Base-by-base conservation (phyloP, 2,888 invertebrate species). In the Lithophane ornitopus region DNA sequence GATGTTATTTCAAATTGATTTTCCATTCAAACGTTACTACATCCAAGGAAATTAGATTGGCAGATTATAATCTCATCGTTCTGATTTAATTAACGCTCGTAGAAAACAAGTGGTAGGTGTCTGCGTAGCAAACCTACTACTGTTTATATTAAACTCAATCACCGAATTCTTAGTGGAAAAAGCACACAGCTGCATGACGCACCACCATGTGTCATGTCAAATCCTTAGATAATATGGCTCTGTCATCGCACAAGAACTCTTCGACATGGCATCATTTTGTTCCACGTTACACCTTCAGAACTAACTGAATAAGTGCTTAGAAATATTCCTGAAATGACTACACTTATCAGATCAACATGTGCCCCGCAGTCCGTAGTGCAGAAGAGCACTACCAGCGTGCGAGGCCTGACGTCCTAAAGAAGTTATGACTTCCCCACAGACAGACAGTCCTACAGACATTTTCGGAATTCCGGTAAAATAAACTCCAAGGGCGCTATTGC, bases 1-100 rank as follows among this genome's bases (percentile, higher is more conserved):
- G 61, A 69, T 70, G 59, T 82, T 74, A 72, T 71, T 81, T 56
- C 56, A 46, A 81, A 85, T 85, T 77, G 73, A 81, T 77, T 85
- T 81, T 69, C 73, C 59, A 71, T 81, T 77, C 19, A 74, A 77
- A 72, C 54, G 56, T 69, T 73, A 70, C 52, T 74, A 81, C 65
- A 81, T 83, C 74, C 81, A 77, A 83, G 70, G 12, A 70, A 81
- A 74, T 69, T 62, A 63, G 34, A 77, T 81, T 65, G 68, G 14
- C 70, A 73, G 62, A 73, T 75, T 82, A 39, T 69, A 59, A 74
- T 46, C 67, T 80, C 16, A 54, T 74, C 22, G 67, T 39, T 58
- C 46, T 56, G 58, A 65, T 72, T 61, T 54, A 52, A 69, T 54
- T 26, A 59, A 67, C 12, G 26, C 22, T 61, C 39, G 54, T 49